Base-by-base conservation (phyloP, 2,888 invertebrate species). In the Sylvicola cinctus region DNA sequence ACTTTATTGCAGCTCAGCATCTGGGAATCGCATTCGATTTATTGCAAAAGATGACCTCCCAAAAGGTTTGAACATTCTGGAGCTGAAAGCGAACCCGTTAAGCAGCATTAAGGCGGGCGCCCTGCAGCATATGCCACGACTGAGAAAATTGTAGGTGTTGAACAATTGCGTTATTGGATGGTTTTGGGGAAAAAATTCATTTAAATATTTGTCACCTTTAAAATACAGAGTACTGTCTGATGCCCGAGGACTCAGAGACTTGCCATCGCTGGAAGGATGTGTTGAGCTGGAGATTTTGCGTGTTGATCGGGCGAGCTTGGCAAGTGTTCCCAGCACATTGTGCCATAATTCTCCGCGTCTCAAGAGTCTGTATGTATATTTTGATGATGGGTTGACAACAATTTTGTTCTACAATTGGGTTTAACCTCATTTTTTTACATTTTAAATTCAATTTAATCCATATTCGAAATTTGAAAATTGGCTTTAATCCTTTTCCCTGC, bases 351-450 rank as follows among this genome's bases (percentile, higher is more conserved):
- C 77, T 49, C 83, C 84, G 39, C 70, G 70, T 50, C 70, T 93
- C 40, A 76, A 76, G 54, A 76, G 77, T 47, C 64, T 91, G 91
- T 90, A 58, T 74, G 85, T 76, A n/a, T n/a, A n/a, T n/a, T n/a
- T n/a, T n/a, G n/a, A n/a, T n/a, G n/a, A n/a, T n/a, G n/a, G n/a
- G n/a, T n/a, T n/a, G n/a, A n/a, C n/a, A n/a, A n/a, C n/a, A n/a
- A n/a, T n/a, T n/a, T n/a, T n/a, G n/a, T n/a, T n/a, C n/a, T n/a
- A n/a, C n/a, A n/a, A n/a, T n/a, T n/a, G n/a, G n/a, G n/a, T n/a
- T n/a, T n/a, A n/a, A n/a, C n/a, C n/a, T n/a, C n/a, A n/a, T n/a
- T n/a, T n/a, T n/a, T n/a, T n/a, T n/a, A n/a, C n/a, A n/a, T n/a
- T n/a, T n/a, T 29, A 16, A 16, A 4, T 13, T 31, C 14, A 25